Conservation (phyloP, 2,888 invertebrate genomes). For the Torymus tubicola region DNA sequence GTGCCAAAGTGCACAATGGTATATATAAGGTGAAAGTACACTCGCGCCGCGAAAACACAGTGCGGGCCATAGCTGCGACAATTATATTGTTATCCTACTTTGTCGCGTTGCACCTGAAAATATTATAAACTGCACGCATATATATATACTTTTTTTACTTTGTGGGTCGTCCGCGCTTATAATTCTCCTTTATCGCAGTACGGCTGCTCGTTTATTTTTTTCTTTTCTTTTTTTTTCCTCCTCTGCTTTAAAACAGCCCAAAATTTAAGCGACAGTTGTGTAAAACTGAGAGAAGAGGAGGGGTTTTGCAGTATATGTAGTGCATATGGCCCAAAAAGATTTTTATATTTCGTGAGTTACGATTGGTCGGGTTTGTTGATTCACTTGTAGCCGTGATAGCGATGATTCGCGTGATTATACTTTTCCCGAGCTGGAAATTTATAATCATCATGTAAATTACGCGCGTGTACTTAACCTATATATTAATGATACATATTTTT, state of each 20-base stretch:
- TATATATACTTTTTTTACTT: slow-evolving; percentile 19
- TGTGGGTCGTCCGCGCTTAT: background rate
- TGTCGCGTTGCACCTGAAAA: slow-evolving; percentile 9
- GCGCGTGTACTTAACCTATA: too few relatives aligned
- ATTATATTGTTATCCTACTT: slow-evolving; percentile 43
- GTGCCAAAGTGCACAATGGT: slow-evolving; percentile 52
- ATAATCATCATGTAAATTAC: too few relatives aligned
- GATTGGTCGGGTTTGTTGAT: too few relatives aligned
- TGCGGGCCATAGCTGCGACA: slow-evolving; percentile 13
- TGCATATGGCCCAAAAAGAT: slow-evolving; percentile 14
- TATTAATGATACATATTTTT: too few relatives aligned
- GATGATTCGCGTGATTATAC: too few relatives aligned
- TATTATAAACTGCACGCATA: background rate
- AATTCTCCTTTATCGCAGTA: slow-evolving; percentile 6
- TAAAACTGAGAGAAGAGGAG: too few relatives aligned
- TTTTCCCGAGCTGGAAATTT: too few relatives aligned
- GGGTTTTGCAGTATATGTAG: background rate
- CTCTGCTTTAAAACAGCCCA: too few relatives aligned
- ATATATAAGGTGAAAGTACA: slow-evolving; percentile 51
- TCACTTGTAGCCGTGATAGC: too few relatives aligned
- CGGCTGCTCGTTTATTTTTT: background rate
- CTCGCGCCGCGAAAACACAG: background rate
- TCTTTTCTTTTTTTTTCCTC: too few relatives aligned
- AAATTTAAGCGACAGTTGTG: too few relatives aligned
- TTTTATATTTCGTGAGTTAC: background rate